These are phyloP conservation scores for Copidosoma floridanum DNA, from an alignment of 1,140 invertebrate genomes.

Conservation along the genomic window DNA sequence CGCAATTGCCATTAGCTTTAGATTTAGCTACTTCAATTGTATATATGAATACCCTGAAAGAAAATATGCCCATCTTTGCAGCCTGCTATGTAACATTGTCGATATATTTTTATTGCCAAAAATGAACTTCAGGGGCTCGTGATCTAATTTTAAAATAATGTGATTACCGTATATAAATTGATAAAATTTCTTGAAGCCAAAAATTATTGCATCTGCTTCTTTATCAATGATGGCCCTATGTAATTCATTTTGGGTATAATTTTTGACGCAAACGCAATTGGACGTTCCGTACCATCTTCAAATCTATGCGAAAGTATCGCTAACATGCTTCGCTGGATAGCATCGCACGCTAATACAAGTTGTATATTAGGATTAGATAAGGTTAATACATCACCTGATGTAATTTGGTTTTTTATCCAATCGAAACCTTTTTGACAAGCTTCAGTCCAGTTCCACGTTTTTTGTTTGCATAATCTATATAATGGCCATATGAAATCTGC, in stretches of 20 bases:
- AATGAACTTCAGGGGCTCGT: neutral
- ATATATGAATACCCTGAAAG: too few relatives aligned
- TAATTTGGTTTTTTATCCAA: too few relatives aligned
- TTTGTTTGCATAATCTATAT: too few relatives aligned
- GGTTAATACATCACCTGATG: too few relatives aligned
- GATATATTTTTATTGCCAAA: constrained; percentile 1
- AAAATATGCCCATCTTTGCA: too few relatives aligned
- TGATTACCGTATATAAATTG: neutral
- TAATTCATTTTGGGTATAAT: neutral
- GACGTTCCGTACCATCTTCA: neutral
- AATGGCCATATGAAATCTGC: too few relatives aligned
- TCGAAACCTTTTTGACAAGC: too few relatives aligned
- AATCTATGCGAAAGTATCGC: neutral
- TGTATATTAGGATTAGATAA: too few relatives aligned
- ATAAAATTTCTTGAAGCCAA: neutral
- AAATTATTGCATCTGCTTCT: neutral
- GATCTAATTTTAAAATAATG: neutral
- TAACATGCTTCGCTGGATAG: neutral
- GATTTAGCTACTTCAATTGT: too few relatives aligned
- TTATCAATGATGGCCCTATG: neutral
- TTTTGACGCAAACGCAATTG: neutral
- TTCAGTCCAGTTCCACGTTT: too few relatives aligned
- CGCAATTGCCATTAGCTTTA: too few relatives aligned
- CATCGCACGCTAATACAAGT: neutral
- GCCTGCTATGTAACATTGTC: too few relatives aligned